Base-by-base conservation (phyloP, 2,888 invertebrate species). In the Thera britannica region DNA sequence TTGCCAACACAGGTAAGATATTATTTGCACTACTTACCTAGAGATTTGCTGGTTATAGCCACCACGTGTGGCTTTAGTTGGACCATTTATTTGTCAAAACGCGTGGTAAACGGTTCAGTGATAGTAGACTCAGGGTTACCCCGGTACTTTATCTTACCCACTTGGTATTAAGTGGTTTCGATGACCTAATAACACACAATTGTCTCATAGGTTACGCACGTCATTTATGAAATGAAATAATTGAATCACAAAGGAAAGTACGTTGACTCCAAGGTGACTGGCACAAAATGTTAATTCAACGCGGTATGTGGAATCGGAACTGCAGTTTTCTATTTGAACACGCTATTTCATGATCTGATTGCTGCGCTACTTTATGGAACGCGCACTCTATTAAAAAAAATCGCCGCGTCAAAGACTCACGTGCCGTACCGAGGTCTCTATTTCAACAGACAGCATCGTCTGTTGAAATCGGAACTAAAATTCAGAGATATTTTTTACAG, bases 1-100 rank as follows among this genome's bases (percentile, higher is more conserved):
- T 89, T 98, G 72, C 97, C 98, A 3, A 95, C 96, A 41, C 96
- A 96, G 93, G 96, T 96, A 7, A 41, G 3, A 41, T 41, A 23
- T 23, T 23, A 23, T 23, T 23, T 23, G 23, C 23, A 23, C 23
- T 23, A 23, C 23, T 23, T 23, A 23, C 23, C 23, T 23, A 23
- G 23, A 23, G 23, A 23, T 23, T 23, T 23, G 23, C 23, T 23
- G 23, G 23, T 23, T 23, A 23, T 23, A 23, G 23, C 23, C 23
- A 23, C 23, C 23, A 23, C 23, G 23, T 23, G 23, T 23, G 23
- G 23, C 23, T 23, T 23, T 23, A 23, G 23, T 23, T 23, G 23
- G 23, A 23, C 23, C 23, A 23, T 23, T 23, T 23, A 23, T 23
- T 23, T 23, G 23, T 23, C 23, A 23, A 23, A 23, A 23, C 23